These are phyloP conservation scores for Agrochola macilenta DNA, from an alignment of 2,888 invertebrate species.

Conservation along the genomic window DNA sequence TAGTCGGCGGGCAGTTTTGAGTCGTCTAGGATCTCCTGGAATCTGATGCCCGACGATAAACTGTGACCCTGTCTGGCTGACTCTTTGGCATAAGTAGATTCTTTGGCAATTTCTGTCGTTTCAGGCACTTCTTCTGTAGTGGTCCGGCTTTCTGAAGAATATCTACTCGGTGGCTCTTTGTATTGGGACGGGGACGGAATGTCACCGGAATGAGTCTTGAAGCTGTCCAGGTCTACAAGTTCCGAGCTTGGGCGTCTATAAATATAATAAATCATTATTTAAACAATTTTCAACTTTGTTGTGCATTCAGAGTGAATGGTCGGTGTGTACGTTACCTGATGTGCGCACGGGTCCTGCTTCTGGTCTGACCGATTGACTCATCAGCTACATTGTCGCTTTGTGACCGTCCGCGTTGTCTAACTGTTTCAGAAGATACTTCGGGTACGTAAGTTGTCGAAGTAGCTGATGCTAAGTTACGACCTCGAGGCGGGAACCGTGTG, in stretches of 20 bases:
- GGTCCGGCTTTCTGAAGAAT: constrained; percentile 87
- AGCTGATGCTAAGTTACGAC: constrained; percentile 85
- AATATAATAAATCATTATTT: constrained; percentile 44
- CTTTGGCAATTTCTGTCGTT: constrained; percentile 76
- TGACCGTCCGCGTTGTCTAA: constrained; percentile 82
- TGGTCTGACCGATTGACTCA: constrained; percentile 87
- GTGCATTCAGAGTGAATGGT: constrained; percentile 18
- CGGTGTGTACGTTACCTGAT: constrained; percentile 83
- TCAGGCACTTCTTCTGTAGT: constrained; percentile 90
- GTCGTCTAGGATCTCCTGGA: constrained; percentile 85
- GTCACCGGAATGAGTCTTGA: constrained; percentile 93
- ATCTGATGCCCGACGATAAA: constrained; percentile 80
- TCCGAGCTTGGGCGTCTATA: constrained; percentile 94
- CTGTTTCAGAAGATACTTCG: constrained; percentile 86
- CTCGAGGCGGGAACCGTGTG: constrained; percentile 95
- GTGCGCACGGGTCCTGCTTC: constrained; percentile 91
- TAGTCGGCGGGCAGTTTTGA: constrained; percentile 85
- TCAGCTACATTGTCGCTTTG: constrained; percentile 87
- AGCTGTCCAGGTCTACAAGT: constrained; percentile 95
- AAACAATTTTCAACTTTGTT: background rate
- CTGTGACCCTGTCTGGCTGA: constrained; percentile 84
- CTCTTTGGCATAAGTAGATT: constrained; percentile 80
- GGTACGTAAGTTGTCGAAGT: constrained; percentile 89
- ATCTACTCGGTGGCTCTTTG: constrained; percentile 86
- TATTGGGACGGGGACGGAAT: constrained; percentile 89